Percentiles rank a stretch among this genome's conserved stretches.
Evolutionary conservation across 2,888 invertebrate species (phyloP).

Genomic region (Oxystoma pomonae): DNA sequence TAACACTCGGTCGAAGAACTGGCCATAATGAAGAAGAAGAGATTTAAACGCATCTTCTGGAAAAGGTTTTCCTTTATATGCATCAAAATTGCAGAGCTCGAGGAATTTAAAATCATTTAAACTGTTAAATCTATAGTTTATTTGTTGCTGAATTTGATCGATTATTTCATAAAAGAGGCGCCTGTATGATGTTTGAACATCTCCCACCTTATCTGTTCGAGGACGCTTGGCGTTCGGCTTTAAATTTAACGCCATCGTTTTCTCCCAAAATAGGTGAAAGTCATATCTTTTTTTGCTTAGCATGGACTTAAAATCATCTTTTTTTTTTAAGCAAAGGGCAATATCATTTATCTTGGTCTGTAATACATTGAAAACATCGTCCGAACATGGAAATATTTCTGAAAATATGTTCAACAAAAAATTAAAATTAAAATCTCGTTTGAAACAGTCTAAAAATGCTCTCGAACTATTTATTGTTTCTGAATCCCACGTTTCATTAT

Average conservation of each 20-base stretch:
- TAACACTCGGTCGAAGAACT: slow-evolving; percentile 2
- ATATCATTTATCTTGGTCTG: slow-evolving; percentile 10
- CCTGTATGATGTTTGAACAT: slow-evolving; percentile 4
- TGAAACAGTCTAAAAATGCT: slow-evolving; percentile 14
- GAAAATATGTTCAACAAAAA: slow-evolving; percentile 25
- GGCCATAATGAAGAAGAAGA: slow-evolving; percentile 6
- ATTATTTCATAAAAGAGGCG: slow-evolving; percentile 4
- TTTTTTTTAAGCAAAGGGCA: slow-evolving; percentile 1
- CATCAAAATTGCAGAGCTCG: slow-evolving; percentile 9
- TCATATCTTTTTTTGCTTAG: neutral
- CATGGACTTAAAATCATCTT: neutral
- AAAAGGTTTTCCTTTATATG: neutral
- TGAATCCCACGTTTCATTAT: slow-evolving; percentile 18
- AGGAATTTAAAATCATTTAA: slow-evolving; percentile 13
- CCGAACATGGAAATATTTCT: slow-evolving; percentile 15
- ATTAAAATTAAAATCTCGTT: slow-evolving; percentile 22
- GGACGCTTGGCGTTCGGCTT: neutral
- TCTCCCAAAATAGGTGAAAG: slow-evolving; percentile 10
- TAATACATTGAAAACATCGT: slow-evolving; percentile 3
- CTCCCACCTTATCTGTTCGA: slow-evolving; percentile 1
- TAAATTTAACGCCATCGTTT: neutral
- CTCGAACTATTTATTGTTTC: slow-evolving; percentile 16
- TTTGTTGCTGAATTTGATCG: slow-evolving; percentile 2
- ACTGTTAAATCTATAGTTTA: slow-evolving; percentile 9
- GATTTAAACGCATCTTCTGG: slow-evolving; percentile 6